phyloP scores from a whole-genome alignment of 2,797 vertebrate species.

The Benthosema pterotum region DNA sequence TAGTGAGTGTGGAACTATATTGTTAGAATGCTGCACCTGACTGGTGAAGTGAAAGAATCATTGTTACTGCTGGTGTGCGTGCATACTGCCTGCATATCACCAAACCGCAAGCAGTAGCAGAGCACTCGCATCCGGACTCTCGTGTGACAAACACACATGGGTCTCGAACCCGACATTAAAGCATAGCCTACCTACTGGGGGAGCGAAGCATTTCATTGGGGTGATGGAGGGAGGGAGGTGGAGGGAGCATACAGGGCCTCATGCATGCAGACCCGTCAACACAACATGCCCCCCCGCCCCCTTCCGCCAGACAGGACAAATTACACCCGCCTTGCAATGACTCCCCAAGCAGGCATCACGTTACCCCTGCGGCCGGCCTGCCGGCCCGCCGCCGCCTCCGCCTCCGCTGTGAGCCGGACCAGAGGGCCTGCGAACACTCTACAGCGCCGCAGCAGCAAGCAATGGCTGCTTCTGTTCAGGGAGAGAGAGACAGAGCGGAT shows the following conservation, averaged over 20 bases:
- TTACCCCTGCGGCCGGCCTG: slow-evolving; percentile 41
- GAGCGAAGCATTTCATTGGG: slow-evolving; percentile 32
- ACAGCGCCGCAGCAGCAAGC: neutral
- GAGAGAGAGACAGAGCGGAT: slow-evolving; percentile 13
- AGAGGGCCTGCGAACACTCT: slow-evolving; percentile 37
- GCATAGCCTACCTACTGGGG: slow-evolving; percentile 23
- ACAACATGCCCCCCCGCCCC: slow-evolving; percentile 40
- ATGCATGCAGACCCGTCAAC: slow-evolving; percentile 47
- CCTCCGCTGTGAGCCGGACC: slow-evolving; percentile 36
- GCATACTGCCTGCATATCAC: too few relatives aligned
- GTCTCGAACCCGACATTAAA: slow-evolving; percentile 32
- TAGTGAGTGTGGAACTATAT: too few relatives aligned
- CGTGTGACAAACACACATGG: slow-evolving; percentile 29
- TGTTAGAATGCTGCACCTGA: too few relatives aligned
- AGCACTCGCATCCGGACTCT: slow-evolving; percentile 41
- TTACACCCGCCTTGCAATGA: slow-evolving; percentile 41
- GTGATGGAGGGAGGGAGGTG: neutral
- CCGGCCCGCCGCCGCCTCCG: too few relatives aligned
- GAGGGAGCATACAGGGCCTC: slow-evolving; percentile 26
- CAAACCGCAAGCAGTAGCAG: slow-evolving; percentile 30
- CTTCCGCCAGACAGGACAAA: slow-evolving; percentile 69
- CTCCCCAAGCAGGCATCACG: slow-evolving; percentile 45
- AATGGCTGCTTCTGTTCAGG: slow-evolving; percentile 9
- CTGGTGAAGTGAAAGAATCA: too few relatives aligned
- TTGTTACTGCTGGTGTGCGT: too few relatives aligned